Base-by-base conservation (phyloP, 2,113 vertebrate genomes). In the Protobothrops mucrosquamatus region DNA sequence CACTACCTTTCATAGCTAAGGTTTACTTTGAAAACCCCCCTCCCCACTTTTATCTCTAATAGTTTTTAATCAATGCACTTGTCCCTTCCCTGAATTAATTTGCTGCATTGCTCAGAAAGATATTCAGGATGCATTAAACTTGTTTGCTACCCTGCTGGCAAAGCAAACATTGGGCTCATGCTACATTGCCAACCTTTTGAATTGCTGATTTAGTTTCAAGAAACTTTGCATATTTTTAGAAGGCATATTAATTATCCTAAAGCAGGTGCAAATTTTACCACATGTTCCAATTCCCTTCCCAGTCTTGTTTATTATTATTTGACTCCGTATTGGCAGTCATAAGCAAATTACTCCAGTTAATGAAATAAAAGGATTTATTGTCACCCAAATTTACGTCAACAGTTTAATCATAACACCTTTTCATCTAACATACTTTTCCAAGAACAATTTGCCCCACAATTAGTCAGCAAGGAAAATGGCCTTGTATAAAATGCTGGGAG, bases 391-490 rank as follows among this genome's bases (percentile, higher is more conserved):
- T 98, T 97, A 98, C 89, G 52, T 96, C 93, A 94, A 94, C 96
- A 92, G 92, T 95, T 98, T 97, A 97, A 98, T 98, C 98, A 98
- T 96, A 94, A 97, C 97, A 97, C 97, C 97, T 98, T 97, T 97
- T 96, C 96, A 11, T 96, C 95, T 95, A 97, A 98, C 97, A 97
- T 96, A 97, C 95, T 98, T 98, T 96, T 97, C 97, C 10, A 22
- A 97, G 96, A 98, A 98, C 97, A 97, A 97, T 98, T 97, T 98
- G 96, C 96, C 97, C 94, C 95, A 95, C 95, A 92, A 98, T 98
- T 98, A 98, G 97, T 98, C 98, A 98, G 97, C 92, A 69, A 59
- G 69, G 97, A 92, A 97, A 98, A 98, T 97, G 97, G 98, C 97
- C 97, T 97, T 96, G 91, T 96, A 95, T 97, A 98, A 93, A 98